phyloP scores from a whole-genome alignment of 2,888 invertebrate species.

The Cryptus armator region DNA sequence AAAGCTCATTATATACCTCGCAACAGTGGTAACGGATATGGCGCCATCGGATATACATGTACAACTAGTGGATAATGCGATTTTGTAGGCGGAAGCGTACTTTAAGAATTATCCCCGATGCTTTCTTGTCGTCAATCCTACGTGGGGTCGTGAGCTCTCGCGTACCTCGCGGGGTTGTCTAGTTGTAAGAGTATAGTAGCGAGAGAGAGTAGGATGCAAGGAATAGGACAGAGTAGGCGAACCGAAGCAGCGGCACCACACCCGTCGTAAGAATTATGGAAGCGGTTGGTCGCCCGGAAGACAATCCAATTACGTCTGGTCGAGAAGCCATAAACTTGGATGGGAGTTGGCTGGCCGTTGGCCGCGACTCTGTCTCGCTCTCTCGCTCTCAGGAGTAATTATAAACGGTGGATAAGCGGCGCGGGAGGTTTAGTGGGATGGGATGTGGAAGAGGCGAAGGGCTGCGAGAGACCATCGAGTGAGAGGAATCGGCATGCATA shows the following conservation, averaged over 20 bases:
- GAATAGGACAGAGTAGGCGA: conserved; percentile 1
- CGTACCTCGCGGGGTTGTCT: not conserved
- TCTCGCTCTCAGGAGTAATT: conserved; percentile 61
- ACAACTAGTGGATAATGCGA: conserved; percentile 39
- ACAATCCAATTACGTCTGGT: conserved; percentile 79
- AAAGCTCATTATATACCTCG: too few species aligned
- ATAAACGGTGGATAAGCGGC: conserved; percentile 48
- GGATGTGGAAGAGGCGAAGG: conserved; percentile 35
- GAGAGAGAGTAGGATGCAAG: not conserved
- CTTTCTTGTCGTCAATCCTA: conserved; percentile 67
- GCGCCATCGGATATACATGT: not conserved
- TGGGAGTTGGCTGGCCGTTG: conserved; percentile 66
- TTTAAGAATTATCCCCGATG: conserved; percentile 68
- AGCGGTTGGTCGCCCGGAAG: conserved; percentile 77
- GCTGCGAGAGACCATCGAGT: conserved; percentile 30
- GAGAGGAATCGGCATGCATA: conserved; percentile 24
- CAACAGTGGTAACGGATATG: not conserved
- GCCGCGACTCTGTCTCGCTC: conserved; percentile 47
- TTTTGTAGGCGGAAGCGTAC: conserved; percentile 59
- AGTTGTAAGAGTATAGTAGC: not conserved
- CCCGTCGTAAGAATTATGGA: conserved; percentile 75
- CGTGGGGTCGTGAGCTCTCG: conserved; percentile 4
- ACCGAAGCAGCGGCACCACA: conserved; percentile 45
- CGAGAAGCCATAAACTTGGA: conserved; percentile 79
- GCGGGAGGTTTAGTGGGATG: too few species aligned